Base-by-base conservation (phyloP, 2,113 vertebrate species). In the Gymnobelideus leadbeateri region DNA sequence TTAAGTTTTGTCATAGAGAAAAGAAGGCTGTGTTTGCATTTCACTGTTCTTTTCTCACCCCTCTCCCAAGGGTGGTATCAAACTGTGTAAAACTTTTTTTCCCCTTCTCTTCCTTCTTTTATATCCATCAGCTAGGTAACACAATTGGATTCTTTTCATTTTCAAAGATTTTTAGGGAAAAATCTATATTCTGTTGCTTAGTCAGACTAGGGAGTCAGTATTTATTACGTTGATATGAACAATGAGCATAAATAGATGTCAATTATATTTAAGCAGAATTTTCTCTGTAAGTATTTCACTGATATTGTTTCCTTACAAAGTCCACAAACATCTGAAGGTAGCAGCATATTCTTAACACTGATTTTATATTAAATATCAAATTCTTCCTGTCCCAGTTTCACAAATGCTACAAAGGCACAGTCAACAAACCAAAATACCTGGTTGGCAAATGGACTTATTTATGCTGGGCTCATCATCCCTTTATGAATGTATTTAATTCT, bases 21-120 rank as follows among this genome's bases (percentile, higher is more conserved):
- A 94, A 96, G 51, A 91, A 93, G 11, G 93, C 51, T 61, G 37
- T 51, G 3, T 92, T 97, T 97, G 51, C 51, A 51, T 96, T 96
- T 97, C n/a, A 51, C 50, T 91, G 50, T 92, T 95, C 57, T 92
- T 12, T 47, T 84, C 43, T 84, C 68, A 84, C 68, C 68, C n/a
- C 49, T 96, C 53, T 28, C 9, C 52, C 90, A 90, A 2, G 0
- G 43, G 26, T 94, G 37, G 21, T 91, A 52, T 46, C 26, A 97
- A 96, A 91, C 0, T 19, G 37, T 89, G 1, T 54, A 89, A 96
- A 96, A 89, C 1, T 47, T 28, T 11, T 68, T 51, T 96, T 91
- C 28, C 50, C 28, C 50, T 10, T 90, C 49, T 68, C 57, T 54
- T 23, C 47, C 3, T 51, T 52, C 93, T 68, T 43, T 43, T 68